A percentile compares a stretch with the other conserved stretches of the same genome.
Evolutionary conservation across 2,113 vertebrate species (phyloP).

Genomic region (human (Homo sapiens)): DNA sequence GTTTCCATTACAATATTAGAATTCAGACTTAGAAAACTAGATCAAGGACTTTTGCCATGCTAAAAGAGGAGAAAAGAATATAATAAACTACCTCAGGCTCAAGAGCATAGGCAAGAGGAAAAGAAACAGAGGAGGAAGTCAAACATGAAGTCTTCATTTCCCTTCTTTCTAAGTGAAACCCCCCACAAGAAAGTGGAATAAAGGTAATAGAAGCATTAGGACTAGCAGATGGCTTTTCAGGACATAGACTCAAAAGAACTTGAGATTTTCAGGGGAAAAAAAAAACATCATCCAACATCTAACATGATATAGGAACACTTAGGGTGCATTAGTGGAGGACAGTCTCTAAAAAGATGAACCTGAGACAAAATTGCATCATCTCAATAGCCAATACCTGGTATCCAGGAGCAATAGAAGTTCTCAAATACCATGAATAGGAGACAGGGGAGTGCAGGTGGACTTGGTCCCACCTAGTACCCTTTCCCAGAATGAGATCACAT

Average conservation of each 20-base stretch:
- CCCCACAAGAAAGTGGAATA: background rate
- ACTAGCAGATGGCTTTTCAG: background rate
- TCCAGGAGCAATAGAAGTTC: fast-evolving
- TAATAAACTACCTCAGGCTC: background rate
- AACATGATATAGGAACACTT: background rate
- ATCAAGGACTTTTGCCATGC: background rate
- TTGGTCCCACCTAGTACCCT: fast-evolving
- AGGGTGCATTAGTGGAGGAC: background rate
- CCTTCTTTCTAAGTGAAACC: background rate
- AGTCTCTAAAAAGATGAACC: background rate
- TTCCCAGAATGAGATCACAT: background rate
- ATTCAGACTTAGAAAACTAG: background rate
- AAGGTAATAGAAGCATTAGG: background rate
- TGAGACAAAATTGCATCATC: background rate
- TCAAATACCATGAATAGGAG: background rate
- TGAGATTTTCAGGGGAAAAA: background rate
- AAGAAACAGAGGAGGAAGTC: background rate
- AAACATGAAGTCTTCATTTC: background rate
- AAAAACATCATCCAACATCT: background rate
- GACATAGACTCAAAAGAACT: background rate
- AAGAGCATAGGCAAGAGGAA: background rate
- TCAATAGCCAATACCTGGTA: background rate
- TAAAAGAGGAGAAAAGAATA: background rate
- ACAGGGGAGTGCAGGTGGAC: background rate
- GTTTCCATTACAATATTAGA: background rate